A percentile compares a stretch with the other conserved stretches of the same genome.
Evolutionary conservation across 2,888 invertebrate genomes (phyloP).

Genomic region (Isotomurus palustris): DNA sequence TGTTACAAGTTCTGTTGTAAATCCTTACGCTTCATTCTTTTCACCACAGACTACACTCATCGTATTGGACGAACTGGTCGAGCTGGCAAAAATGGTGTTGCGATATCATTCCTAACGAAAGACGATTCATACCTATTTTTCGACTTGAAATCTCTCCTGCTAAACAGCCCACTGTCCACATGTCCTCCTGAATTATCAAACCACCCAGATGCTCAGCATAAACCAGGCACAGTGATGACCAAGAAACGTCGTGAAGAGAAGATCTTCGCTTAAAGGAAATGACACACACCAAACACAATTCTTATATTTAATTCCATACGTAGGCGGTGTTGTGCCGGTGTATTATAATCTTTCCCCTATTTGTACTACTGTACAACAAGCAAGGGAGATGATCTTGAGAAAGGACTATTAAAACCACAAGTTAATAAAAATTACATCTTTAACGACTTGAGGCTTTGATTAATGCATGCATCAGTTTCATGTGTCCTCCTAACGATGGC

Average conservation of each 20-base stretch:
- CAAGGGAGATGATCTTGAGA: too few species aligned
- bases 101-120: slow-evolving; percentile 94
- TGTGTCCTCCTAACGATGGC: too few species aligned
- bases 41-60: slow-evolving; percentile 77
- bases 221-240: slow-evolving; percentile 84
- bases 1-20: background rate
- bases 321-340: too few species aligned
- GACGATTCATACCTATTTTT: slow-evolving; percentile 94
- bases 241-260: slow-evolving; percentile 91
- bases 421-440: too few species aligned
- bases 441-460: too few species aligned
- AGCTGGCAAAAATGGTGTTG: slow-evolving; percentile 95
- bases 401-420: too few species aligned
- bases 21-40: slow-evolving; percentile 36
- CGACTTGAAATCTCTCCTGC: slow-evolving; percentile 88
- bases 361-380: too few species aligned
- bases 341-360: too few species aligned
- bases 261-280: slow-evolving; percentile 84
- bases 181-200: slow-evolving; percentile 96
- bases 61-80: slow-evolving; percentile 98
- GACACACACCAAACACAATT: background rate
- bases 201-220: slow-evolving; percentile 97
- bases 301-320: background rate
- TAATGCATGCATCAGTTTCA: too few species aligned
- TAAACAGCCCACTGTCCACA: slow-evolving; percentile 83